Conservation (phyloP, 2,888 invertebrate genomes). For the Synanthedon andrenaeformis region DNA sequence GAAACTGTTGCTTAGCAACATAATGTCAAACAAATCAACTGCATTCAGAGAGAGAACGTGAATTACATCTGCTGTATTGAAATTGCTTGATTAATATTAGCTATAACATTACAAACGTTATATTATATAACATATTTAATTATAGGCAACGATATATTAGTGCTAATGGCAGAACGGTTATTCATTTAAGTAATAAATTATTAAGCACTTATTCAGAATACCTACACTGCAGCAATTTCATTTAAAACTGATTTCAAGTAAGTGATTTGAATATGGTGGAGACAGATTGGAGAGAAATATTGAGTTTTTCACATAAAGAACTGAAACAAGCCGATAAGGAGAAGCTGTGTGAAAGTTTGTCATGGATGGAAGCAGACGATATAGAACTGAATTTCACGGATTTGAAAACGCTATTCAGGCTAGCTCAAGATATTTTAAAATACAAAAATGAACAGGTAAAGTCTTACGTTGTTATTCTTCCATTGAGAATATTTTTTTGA, state of each 20-base stretch:
- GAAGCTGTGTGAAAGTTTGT: constrained; percentile 71
- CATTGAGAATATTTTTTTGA: background rate
- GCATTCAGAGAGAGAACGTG: too few species aligned
- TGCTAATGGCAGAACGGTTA: background rate
- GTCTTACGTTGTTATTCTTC: background rate
- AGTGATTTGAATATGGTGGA: constrained; percentile 35
- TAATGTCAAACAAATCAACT: too few species aligned
- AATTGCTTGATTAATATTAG: too few species aligned
- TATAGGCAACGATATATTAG: background rate
- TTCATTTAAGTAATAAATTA: background rate
- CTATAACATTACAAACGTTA: too few species aligned
- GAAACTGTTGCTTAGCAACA: too few species aligned
- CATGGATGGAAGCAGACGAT: constrained; percentile 72
- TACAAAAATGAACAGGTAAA: constrained; percentile 77
- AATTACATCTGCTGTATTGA: too few species aligned
- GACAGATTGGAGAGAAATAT: constrained; percentile 72
- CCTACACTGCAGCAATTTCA: background rate
- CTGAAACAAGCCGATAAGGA: constrained; percentile 73
- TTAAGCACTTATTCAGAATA: background rate
- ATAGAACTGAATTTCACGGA: constrained; percentile 68
- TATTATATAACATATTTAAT: too few species aligned
- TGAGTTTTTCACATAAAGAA: constrained; percentile 65
- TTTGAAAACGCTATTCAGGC: constrained; percentile 67
- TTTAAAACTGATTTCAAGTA: background rate
- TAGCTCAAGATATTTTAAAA: constrained; percentile 76